A percentile compares a stretch with the other conserved stretches of the same genome.
Evolutionary conservation across 1,140 invertebrate species (phyloP).

Genomic region (Apocrypta bakeri): DNA sequence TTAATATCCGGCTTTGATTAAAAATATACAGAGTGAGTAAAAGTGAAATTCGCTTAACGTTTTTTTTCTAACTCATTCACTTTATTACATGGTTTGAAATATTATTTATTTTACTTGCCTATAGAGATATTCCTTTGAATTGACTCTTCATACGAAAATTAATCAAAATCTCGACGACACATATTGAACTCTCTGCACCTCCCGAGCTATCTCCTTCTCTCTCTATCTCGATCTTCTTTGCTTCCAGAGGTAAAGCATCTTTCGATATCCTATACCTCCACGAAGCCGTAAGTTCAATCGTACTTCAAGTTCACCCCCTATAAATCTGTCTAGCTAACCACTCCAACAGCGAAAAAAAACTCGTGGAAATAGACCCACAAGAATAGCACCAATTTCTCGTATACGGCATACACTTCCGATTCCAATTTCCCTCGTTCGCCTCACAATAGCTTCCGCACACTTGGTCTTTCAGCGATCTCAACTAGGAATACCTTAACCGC

Average conservation of each 20-base stretch:
- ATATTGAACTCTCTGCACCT: not conserved
- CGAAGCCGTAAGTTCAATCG: not conserved
- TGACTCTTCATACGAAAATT: too few species aligned
- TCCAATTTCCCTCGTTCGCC: constrained; percentile 1
- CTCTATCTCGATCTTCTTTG: too few species aligned
- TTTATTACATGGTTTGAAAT: too few species aligned
- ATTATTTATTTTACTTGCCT: too few species aligned
- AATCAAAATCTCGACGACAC: too few species aligned
- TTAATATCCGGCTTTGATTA: not conserved
- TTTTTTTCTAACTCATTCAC: too few species aligned
- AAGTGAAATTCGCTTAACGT: not conserved
- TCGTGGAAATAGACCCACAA: not conserved
- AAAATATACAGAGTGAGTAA: not conserved
- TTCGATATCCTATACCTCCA: not conserved
- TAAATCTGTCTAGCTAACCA: not conserved
- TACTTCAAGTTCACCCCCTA: not conserved
- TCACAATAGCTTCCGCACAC: not conserved
- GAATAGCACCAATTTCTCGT: not conserved
- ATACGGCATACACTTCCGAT: constrained; percentile 1
- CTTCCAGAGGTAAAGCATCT: not conserved
- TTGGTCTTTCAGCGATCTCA: not conserved
- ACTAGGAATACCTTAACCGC: not conserved
- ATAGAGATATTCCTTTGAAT: too few species aligned
- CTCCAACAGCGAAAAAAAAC: not conserved
- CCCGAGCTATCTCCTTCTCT: too few species aligned